Evolutionary conservation across 37 sponge, comb jelly and placozoan species (phyloP).

Genomic region (Cladorhizidae sp.): DNA sequence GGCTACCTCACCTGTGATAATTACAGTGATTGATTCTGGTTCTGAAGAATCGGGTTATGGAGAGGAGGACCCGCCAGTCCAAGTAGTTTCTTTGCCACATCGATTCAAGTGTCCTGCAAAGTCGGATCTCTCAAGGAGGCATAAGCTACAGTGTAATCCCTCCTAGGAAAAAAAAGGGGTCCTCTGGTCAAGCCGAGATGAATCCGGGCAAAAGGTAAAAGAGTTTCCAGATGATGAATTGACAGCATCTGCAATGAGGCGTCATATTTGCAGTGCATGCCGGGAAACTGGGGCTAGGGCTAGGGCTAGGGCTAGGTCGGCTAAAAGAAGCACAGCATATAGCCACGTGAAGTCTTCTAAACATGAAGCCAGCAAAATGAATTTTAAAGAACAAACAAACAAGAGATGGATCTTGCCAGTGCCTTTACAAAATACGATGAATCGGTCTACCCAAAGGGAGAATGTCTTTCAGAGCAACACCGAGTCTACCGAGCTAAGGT

Average conservation of each 20-base stretch:
- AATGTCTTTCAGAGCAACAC: too few relatives aligned
- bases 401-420: constrained; percentile 27
- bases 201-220: not conserved
- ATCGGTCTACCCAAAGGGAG: constrained; percentile 29
- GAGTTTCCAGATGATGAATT: constrained; percentile 7
- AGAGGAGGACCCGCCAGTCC: not conserved
- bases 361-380: constrained; percentile 14
- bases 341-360: constrained; percentile 15
- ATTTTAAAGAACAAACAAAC: not conserved
- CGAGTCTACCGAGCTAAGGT: constrained; percentile 58
- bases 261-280: constrained; percentile 20
- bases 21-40: not conserved
- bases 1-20: not conserved
- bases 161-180: not conserved
- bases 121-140: not conserved
- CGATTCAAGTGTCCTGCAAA: too few relatives aligned
- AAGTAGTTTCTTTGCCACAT: not conserved
- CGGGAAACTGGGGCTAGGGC: constrained; percentile 7
- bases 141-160: not conserved
- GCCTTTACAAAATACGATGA: constrained; percentile 34
- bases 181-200: not conserved
- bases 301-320: too few relatives aligned
- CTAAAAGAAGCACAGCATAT: not conserved
- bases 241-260: not conserved
- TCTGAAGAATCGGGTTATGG: not conserved